Percentiles rank a stretch among this genome's conserved stretches.
These are phyloP conservation scores for Xestia xanthographa DNA, from an alignment of 2,888 invertebrate species.

Conservation along the genomic window DNA sequence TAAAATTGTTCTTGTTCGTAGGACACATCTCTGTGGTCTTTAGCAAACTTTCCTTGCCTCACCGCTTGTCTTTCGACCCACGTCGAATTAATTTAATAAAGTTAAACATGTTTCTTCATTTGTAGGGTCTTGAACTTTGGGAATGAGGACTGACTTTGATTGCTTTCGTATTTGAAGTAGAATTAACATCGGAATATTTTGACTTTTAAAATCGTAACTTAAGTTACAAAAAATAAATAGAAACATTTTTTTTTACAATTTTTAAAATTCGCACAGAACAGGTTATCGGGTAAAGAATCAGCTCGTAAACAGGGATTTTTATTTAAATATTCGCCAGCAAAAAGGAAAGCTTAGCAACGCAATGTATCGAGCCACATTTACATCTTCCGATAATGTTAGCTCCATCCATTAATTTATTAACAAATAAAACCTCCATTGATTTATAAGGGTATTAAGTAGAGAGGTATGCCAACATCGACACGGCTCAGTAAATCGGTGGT, in stretches of 20 bases:
- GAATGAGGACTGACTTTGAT: neutral
- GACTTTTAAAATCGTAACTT: neutral
- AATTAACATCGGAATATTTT: neutral
- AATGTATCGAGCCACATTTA: constrained; percentile 47
- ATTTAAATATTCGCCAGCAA: constrained; percentile 11
- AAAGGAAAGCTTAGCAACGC: constrained; percentile 16
- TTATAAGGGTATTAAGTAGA: constrained; percentile 36
- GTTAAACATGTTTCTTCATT: constrained; percentile 38
- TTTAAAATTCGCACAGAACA: neutral
- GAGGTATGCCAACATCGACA: constrained; percentile 51
- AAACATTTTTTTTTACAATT: neutral
- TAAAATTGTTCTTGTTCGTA: neutral
- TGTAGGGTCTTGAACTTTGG: neutral
- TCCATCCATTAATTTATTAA: constrained; percentile 58
- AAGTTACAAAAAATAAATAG: too few species aligned
- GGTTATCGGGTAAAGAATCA: constrained; percentile 27
- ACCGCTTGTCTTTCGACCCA: constrained; percentile 29
- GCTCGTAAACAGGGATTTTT: constrained; percentile 37
- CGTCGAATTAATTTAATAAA: constrained; percentile 57
- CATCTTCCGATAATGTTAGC: constrained; percentile 39
- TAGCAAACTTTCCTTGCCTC: constrained; percentile 30
- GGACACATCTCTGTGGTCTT: constrained; percentile 25
- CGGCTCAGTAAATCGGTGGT: constrained; percentile 42
- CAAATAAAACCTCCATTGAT: constrained; percentile 48
- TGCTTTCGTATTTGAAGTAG: neutral